Evolutionary conservation across 1,140 invertebrate genomes (phyloP).

Genomic region (Apis dorsata): DNA sequence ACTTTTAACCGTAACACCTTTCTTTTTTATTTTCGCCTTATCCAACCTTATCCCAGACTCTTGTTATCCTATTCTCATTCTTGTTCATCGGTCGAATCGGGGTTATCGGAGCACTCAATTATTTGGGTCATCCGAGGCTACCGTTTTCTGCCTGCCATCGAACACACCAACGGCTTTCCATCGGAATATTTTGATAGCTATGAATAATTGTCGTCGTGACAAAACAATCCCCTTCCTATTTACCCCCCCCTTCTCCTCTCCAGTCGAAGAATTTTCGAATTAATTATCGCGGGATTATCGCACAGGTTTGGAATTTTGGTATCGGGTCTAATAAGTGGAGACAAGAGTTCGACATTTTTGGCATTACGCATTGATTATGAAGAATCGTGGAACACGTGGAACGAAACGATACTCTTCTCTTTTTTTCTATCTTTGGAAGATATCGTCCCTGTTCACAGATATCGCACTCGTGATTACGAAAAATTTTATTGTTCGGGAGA

Average conservation of each 20-base stretch:
- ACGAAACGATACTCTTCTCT: not conserved
- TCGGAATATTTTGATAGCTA: conserved; percentile 26
- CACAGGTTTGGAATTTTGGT: too few species aligned
- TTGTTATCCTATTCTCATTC: conserved; percentile 52
- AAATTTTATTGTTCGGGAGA: not conserved
- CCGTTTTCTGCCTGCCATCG: conserved; percentile 26
- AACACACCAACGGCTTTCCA: not conserved
- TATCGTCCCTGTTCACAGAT: too few species aligned
- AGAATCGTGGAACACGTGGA: not conserved
- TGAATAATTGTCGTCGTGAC: conserved; percentile 36
- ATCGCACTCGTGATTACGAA: too few species aligned
- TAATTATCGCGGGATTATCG: not conserved
- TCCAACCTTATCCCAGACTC: conserved; percentile 11
- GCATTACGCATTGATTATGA: not conserved
- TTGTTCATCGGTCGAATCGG: conserved; percentile 55
- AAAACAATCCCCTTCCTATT: too few species aligned
- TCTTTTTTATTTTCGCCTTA: not conserved
- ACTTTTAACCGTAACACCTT: conserved; percentile 17
- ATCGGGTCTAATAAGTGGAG: too few species aligned
- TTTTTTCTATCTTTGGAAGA: not conserved
- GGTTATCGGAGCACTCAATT: conserved; percentile 59
- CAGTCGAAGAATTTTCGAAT: not conserved
- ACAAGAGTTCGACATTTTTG: not conserved
- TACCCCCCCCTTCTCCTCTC: too few species aligned
- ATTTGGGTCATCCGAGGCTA: conserved; percentile 48